phyloP scores from a whole-genome alignment of 1,140 invertebrate genomes.

The Micrasema longulum region DNA sequence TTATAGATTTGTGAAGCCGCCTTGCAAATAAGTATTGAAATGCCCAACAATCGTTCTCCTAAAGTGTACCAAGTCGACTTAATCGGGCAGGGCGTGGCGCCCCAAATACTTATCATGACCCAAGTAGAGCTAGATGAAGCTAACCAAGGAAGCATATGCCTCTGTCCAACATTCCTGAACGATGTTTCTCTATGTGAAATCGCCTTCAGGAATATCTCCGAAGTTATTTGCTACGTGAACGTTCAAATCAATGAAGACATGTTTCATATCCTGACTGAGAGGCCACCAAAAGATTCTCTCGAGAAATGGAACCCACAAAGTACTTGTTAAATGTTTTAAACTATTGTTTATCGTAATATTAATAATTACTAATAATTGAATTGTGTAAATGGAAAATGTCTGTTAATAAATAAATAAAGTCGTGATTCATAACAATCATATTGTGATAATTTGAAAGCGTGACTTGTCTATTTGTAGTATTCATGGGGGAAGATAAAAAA shows the following conservation, averaged over 20 bases:
- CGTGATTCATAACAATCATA: too few relatives aligned
- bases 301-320: slow-evolving; percentile 24
- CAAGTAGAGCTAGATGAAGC: slow-evolving; percentile 15
- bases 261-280: slow-evolving; percentile 17
- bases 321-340: slow-evolving; percentile 9
- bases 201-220: slow-evolving; percentile 19
- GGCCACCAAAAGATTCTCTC: background rate
- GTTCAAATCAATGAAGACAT: slow-evolving; percentile 10
- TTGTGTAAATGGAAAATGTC: too few relatives aligned
- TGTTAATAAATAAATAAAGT: too few relatives aligned
- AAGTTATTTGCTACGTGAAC: slow-evolving; percentile 5
- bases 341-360: too few relatives aligned
- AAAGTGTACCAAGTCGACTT: slow-evolving; percentile 18
- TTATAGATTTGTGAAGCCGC: slow-evolving; percentile 33
- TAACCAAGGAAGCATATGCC: background rate
- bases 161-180: slow-evolving; percentile 27
- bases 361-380: background rate
- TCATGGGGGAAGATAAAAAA: background rate
- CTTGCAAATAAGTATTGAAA: slow-evolving; percentile 20
- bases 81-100: slow-evolving; percentile 23
- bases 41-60: slow-evolving; percentile 8
- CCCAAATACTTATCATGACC: slow-evolving; percentile 28
- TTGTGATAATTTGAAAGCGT: too few relatives aligned
- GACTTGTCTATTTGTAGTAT: too few relatives aligned
- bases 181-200: slow-evolving; percentile 7